Evolutionary conservation across 2,797 vertebrate species (phyloP), one percentile per base, ranked within the genome.

Genomic region (Danio aesculapii): DNA sequence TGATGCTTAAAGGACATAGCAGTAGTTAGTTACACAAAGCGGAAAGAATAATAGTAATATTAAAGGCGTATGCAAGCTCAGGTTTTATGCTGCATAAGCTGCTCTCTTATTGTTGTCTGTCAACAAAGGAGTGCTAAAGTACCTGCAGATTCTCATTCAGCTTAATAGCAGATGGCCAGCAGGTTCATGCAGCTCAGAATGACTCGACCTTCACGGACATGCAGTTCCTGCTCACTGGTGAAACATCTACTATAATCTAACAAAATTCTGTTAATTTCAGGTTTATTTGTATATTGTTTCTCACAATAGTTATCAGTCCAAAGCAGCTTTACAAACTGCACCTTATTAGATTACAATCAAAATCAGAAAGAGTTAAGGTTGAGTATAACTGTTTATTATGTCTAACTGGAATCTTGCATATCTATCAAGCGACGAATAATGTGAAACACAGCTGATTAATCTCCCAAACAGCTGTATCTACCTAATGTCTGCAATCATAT

Each of bases 151-250:
- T 61, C 17, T 52, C 69, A 43, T 71, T 55, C 50, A 71, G 41
- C 57, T 47, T 43, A 47, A 46, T n/a, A 74, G 19, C 55, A 73
- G 71, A 73, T 21, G 71, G 41, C 21, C 55, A 14, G 53, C 55
- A 10, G 43, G 17, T 73, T 49, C 46, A 55, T 61, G 44, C 46
- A 17, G 62, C 53, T 71, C 58, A 73, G 6, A 63, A 6, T 13
- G 8, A 63, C 19, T 41, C 5, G 74, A 75, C 49, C 61, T 59
- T 57, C 41, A 53, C 11, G 11, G 71, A 81, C n/a, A 58, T 13
- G 70, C 12, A 58, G 70, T 57, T 57, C 30, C 53, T 47, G n/a
- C 12, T 73, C 41, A 59, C 43, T 30, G 43, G 7, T 73, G 44
- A 74, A 74, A 30, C 17, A 47, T 61, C 17, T 21, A 9, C 41